Evolutionary conservation across 92 coral and sea anemone genomes (phyloP).

Genomic region (Parazoanthus atlanticus): DNA sequence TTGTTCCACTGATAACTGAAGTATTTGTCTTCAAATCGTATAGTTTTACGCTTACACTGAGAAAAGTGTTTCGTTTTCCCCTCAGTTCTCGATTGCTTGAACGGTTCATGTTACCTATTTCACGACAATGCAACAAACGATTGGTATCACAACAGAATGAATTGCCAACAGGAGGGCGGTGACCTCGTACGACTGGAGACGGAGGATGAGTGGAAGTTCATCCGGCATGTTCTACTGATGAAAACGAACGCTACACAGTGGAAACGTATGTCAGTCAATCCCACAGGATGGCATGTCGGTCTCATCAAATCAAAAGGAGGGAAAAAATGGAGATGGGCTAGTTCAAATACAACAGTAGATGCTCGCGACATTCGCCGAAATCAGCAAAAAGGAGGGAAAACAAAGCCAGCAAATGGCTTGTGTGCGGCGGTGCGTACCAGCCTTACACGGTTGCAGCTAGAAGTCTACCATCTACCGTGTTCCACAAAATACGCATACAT

Average conservation of each 20-base stretch:
- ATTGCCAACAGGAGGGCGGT: constrained; percentile 1
- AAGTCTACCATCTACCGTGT: neutral
- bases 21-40: neutral
- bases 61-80: neutral
- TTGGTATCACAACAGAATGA: constrained; percentile 4
- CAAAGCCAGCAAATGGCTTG: neutral
- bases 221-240: neutral
- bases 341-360: neutral
- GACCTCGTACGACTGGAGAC: constrained; percentile 1
- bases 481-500: constrained; percentile 1
- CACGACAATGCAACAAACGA: constrained; percentile 9
- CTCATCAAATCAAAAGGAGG: neutral
- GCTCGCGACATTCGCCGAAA: neutral
- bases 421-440: constrained; percentile 5
- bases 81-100: constrained; percentile 17
- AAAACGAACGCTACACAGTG: neutral
- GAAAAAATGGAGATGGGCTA: neutral
- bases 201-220: constrained; percentile 7
- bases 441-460: neutral
- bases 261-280: neutral
- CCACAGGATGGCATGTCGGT: constrained; percentile 7
- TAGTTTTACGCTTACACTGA: neutral
- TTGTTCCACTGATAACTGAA: neutral
- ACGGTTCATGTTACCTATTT: constrained; percentile 17
- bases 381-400: neutral